phyloP scores from a whole-genome alignment of 2,113 vertebrate genomes.

The Mungos mungo region DNA sequence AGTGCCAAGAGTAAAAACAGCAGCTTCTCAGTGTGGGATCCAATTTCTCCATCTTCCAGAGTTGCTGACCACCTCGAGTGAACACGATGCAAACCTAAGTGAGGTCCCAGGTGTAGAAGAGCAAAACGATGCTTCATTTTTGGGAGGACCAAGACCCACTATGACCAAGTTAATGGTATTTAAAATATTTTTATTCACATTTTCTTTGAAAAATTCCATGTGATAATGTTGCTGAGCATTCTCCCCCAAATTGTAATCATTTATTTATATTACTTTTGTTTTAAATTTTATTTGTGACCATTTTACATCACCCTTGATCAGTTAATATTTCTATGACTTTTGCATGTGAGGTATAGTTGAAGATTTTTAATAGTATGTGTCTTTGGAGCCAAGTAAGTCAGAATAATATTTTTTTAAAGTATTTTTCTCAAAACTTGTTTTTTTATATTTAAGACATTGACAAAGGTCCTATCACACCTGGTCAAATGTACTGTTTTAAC shows the following conservation, averaged over 20 bases:
- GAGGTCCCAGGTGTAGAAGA: slow-evolving; percentile 74
- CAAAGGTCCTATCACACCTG: background rate
- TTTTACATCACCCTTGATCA: background rate
- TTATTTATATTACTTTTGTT: background rate
- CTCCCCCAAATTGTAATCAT: background rate
- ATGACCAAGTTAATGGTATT: slow-evolving; percentile 96
- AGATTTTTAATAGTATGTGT: slow-evolving; percentile 36
- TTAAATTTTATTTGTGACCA: background rate
- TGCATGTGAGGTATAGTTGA: background rate
- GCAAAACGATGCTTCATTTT: slow-evolving; percentile 85
- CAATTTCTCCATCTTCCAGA: slow-evolving; percentile 81
- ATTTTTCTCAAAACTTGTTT: background rate
- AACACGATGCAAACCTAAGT: background rate
- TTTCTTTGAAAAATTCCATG: slow-evolving; percentile 23
- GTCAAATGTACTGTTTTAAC: slow-evolving; percentile 38
- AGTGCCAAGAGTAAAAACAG: slow-evolving; percentile 89
- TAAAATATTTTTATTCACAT: slow-evolving; percentile 42
- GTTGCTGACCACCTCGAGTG: background rate
- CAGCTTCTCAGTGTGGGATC: slow-evolving; percentile 90
- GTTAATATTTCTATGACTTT: background rate
- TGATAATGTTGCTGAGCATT: background rate
- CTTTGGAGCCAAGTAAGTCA: slow-evolving; percentile 21
- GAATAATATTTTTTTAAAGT: background rate
- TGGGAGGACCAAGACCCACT: slow-evolving; percentile 96
- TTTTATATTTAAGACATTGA: background rate